phyloP scores from a whole-genome alignment of 2,888 invertebrate species.

The Lumbricus terrestris region DNA sequence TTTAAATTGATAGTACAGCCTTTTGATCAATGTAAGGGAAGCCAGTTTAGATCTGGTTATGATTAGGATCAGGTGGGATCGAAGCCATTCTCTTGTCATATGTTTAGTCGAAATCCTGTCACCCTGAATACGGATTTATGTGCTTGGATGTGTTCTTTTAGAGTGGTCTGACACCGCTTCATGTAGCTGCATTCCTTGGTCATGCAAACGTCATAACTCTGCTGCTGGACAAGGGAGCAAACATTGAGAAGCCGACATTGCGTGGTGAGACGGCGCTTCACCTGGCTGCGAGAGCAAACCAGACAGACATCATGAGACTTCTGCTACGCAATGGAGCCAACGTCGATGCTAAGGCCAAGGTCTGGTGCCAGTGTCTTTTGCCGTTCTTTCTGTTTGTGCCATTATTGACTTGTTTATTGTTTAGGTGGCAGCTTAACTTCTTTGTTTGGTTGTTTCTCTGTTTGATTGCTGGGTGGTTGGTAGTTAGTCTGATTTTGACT shows the following conservation, averaged over 20 bases:
- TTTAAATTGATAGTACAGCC: no score
- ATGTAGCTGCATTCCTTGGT: slow-evolving; percentile 31
- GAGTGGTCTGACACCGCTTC: slow-evolving; percentile 32
- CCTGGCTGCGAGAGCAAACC: slow-evolving; percentile 60
- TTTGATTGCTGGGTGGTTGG: no score
- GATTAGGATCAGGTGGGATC: no score
- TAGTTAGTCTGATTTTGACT: no score
- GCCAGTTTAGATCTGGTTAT: no score
- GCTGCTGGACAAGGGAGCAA: slow-evolving; percentile 25
- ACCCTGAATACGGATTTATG: background rate
- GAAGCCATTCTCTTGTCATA: background rate
- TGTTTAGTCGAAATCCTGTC: background rate
- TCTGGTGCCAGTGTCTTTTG: background rate
- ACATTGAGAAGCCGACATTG: slow-evolving; percentile 24
- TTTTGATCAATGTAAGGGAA: no score
- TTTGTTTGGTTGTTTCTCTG: no score
- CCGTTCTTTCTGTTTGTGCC: background rate
- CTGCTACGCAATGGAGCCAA: slow-evolving; percentile 28
- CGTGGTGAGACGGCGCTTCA: slow-evolving; percentile 69
- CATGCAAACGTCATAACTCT: slow-evolving; percentile 19
- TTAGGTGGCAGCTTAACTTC: background rate
- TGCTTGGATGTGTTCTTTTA: slow-evolving; percentile 45
- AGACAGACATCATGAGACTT: slow-evolving; percentile 22
- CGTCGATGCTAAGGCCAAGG: slow-evolving; percentile 33
- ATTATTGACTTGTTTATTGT: background rate